phyloP scores from a whole-genome alignment of 2,888 invertebrate species.

The Dryomyza anilis region DNA sequence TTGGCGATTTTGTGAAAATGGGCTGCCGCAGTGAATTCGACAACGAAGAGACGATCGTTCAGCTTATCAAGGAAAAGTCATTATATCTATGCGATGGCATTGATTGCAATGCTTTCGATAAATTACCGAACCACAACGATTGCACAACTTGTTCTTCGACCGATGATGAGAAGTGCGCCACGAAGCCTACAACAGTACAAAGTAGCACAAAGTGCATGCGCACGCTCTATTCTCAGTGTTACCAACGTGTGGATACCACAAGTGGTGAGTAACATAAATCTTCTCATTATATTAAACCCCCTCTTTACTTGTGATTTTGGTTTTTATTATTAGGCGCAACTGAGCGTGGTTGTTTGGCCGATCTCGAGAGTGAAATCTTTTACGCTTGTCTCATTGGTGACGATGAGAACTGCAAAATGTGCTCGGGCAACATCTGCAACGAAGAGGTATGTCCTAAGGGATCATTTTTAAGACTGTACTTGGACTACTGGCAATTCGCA shows the following conservation, averaged over 20 bases:
- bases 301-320: conserved; percentile 8
- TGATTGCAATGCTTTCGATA: conserved; percentile 39
- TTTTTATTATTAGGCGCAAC: conserved; percentile 34
- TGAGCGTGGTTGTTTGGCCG: conserved; percentile 40
- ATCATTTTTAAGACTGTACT: not conserved
- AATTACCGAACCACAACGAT: conserved; percentile 29
- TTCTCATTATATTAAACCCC: not conserved
- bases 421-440: conserved; percentile 37
- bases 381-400: conserved; percentile 36
- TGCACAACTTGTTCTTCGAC: conserved; percentile 38
- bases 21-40: conserved; percentile 40
- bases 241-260: conserved; percentile 32
- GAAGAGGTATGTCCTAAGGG: conserved; percentile 30
- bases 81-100: conserved; percentile 35
- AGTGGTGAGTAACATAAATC: not conserved
- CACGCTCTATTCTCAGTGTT: conserved; percentile 39
- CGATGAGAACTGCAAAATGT: conserved; percentile 36
- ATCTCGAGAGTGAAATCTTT: conserved; percentile 37
- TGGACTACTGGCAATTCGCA: too few species aligned
- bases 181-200: conserved; percentile 19
- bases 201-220: conserved; percentile 25
- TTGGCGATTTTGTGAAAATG: conserved; percentile 31
- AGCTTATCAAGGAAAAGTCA: conserved; percentile 33
- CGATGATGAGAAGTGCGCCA: conserved; percentile 34
- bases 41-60: conserved; percentile 5